Conservation (phyloP, 1,140 invertebrate species). For the Brevipalpus yothersi region DNA sequence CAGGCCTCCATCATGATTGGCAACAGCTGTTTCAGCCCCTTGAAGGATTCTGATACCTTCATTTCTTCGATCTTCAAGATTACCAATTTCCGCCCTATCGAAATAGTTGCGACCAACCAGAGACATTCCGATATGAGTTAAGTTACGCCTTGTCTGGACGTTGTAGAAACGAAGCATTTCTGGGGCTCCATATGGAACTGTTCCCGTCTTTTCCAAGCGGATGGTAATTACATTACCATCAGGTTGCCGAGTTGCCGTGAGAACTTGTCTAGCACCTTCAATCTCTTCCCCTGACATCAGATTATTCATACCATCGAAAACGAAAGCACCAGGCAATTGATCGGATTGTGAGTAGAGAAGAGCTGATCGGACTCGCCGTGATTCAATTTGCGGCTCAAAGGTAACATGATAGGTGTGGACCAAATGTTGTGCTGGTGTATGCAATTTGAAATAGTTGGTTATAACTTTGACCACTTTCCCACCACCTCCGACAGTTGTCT, state of each 20-base stretch:
- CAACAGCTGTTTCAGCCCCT: constrained; percentile 38
- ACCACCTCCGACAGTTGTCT: not conserved
- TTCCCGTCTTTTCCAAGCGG: not conserved
- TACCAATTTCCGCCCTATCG: not conserved
- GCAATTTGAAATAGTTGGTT: constrained; percentile 43
- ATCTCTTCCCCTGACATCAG: constrained; percentile 6
- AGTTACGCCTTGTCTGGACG: constrained; percentile 1
- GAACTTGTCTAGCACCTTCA: not conserved
- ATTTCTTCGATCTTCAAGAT: not conserved
- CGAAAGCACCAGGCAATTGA: constrained; percentile 21
- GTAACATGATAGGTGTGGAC: constrained; percentile 58
- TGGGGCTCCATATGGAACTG: not conserved
- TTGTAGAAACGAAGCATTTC: constrained; percentile 2
- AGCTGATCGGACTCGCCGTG: constrained; percentile 29
- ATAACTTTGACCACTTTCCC: not conserved
- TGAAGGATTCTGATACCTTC: constrained; percentile 12
- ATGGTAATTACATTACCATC: not conserved
- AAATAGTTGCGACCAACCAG: constrained; percentile 2
- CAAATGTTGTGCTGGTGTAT: constrained; percentile 35
- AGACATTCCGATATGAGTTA: not conserved
- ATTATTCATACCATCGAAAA: constrained; percentile 10
- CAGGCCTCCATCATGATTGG: constrained; percentile 41
- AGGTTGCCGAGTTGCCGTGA: not conserved
- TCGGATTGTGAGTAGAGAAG: constrained; percentile 28
- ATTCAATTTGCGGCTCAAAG: constrained; percentile 43